Evolutionary conservation across 2,888 invertebrate genomes (phyloP), one percentile per base, ranked within the genome.

Genomic region (Creontiades dilutus): DNA sequence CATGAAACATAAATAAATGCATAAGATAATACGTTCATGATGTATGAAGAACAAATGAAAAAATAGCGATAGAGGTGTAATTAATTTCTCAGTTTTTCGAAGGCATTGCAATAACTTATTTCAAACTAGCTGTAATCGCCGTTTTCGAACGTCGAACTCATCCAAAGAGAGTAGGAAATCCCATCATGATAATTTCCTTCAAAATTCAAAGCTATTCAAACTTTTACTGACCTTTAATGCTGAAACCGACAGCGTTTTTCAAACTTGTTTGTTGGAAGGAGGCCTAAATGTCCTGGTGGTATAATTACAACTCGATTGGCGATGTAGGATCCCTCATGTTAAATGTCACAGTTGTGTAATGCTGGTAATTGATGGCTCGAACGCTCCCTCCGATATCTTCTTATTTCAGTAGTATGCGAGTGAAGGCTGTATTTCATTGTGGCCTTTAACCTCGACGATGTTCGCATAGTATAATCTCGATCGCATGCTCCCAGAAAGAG

Each of bases 281-380:
- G n/a, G 57, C 57, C 14, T n/a, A 57, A 16, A 57, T 57, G n/a
- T 57, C n/a, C 57, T 57, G 57, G 16, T 68, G 23, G 23, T 68
- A 68, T 68, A 61, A 61, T 61, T 61, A 61, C 61, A 16, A 7
- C 13, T 52, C 52, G 52, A 13, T 61, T 19, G 78, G 47, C 13
- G 13, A 46, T 80, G 11, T 12, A 46, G 27, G 78, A 46, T 80
- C 27, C 78, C 46, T 19, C 46, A 37, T 19, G 19, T 37, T 37
- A 37, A 80, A 80, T 80, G 78, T 80, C 78, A 80, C n/a, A 37
- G 78, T 80, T 80, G 78, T 80, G 78, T 19, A 80, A 80, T 46
- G 37, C 9, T 7, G 19, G 27, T 7, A 80, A 80, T 46, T 16
- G 78, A 46, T 80, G 78, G 78, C 19, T 19, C 78, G 76, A 76